Evolutionary conservation across 2,113 vertebrate genomes (phyloP).

Genomic region (Panurus biarmicus): DNA sequence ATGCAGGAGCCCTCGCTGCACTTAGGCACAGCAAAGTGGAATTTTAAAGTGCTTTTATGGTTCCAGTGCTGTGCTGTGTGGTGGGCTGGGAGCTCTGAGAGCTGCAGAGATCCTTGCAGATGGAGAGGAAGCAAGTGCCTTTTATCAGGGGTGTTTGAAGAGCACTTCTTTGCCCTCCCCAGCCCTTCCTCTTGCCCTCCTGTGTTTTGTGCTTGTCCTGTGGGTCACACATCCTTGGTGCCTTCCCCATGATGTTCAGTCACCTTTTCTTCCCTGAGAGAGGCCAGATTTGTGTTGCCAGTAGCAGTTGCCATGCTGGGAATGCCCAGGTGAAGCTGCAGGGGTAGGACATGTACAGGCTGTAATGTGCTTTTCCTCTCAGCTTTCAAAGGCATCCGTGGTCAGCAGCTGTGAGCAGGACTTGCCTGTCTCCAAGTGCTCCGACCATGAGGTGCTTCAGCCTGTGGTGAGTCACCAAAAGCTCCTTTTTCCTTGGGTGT

Average conservation of each 20-base stretch:
- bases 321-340: not conserved
- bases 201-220: not conserved
- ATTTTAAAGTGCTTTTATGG: not conserved
- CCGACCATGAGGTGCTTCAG: not conserved
- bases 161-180: not conserved
- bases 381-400: constrained; percentile 58
- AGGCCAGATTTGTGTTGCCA: not conserved
- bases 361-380: not conserved
- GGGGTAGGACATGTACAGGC: fast-evolving
- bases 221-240: not conserved
- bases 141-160: not conserved
- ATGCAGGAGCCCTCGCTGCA: fast-evolving
- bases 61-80: not conserved
- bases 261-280: not conserved
- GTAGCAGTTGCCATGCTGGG: not conserved
- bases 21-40: not conserved
- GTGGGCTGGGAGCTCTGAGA: not conserved
- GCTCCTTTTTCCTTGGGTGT: not conserved
- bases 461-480: constrained; percentile 51
- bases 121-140: not conserved
- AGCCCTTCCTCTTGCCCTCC: not conserved
- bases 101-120: not conserved
- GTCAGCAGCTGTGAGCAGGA: constrained; percentile 43
- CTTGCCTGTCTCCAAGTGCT: not conserved
- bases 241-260: not conserved